Percentiles rank a stretch among this genome's conserved stretches.
These are phyloP conservation scores for Noctua janthe DNA, from an alignment of 2,888 invertebrate genomes.

Conservation along the genomic window DNA sequence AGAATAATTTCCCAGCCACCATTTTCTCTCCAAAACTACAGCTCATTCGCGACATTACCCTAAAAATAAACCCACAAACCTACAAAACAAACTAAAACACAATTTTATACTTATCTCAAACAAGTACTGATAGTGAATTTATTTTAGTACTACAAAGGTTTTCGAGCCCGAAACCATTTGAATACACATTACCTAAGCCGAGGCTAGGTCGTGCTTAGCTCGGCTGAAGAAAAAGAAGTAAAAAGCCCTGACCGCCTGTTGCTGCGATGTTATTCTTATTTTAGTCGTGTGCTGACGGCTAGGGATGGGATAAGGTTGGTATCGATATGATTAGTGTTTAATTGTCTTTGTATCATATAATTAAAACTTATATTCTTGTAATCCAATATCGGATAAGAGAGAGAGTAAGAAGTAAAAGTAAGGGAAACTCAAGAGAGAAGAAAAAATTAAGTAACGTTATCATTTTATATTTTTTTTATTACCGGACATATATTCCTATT, in stretches of 20 bases:
- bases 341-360: not conserved
- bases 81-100: constrained; percentile 19
- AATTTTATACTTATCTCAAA: constrained; percentile 17
- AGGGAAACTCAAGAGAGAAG: too few species aligned
- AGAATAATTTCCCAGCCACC: not conserved
- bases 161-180: constrained; percentile 54
- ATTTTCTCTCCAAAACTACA: not conserved
- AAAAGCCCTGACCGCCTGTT: constrained; percentile 73
- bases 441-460: too few species aligned
- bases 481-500: too few species aligned
- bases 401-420: too few species aligned
- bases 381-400: too few species aligned
- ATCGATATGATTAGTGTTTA: constrained; percentile 16
- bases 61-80: constrained; percentile 13
- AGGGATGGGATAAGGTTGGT: constrained; percentile 41
- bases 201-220: constrained; percentile 70
- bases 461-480: too few species aligned
- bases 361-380: too few species aligned
- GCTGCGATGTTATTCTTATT: constrained; percentile 74
- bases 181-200: constrained; percentile 66
- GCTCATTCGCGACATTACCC: constrained; percentile 13
- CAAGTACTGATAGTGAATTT: constrained; percentile 46
- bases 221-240: constrained; percentile 69
- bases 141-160: constrained; percentile 61
- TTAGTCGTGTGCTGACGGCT: constrained; percentile 68